Base-by-base conservation (phyloP, 2,888 invertebrate genomes). In the Lagria hirta region DNA sequence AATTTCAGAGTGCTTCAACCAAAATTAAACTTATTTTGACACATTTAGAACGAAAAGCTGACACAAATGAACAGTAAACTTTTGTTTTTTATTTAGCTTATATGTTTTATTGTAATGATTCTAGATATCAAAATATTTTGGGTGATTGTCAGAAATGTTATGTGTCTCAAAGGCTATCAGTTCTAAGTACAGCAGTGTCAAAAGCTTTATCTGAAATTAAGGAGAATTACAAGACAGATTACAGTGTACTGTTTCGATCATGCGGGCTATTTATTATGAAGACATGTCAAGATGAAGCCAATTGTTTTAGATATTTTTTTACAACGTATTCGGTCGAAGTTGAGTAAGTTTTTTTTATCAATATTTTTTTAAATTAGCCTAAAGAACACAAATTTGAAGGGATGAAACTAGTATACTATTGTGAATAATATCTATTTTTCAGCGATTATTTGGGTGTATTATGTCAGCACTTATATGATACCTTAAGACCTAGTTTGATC, bases 241-340 rank as follows among this genome's bases (percentile, higher is more conserved):
- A 88, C 58, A 94, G 94, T 72, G 81, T 89, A 13, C 73, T 92
- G 29, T 84, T 90, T 51, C 78, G 97, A 22, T 86, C 89, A 54
- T 88, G 94, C 0, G 93, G 93, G 71, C 85, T 92, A 5, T 86
- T 97, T 65, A 78, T 96, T 18, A 83, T 97, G 18, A 92, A 96
- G 68, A 86, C 97, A 0, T 95, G 94, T 54, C 85, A 94, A 57
- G 98, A 99, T 71, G 98, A 99, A 69, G 85, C 91, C 60, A 84
- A 89, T 51, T 76, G 99, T 2, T 98, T 88, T 69, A 81, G 83
- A 51, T 93, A 96, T 67, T 96, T 97, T 72, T 98, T 98, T 66
- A 76, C 80, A 1, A 76, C 80, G 22, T 72, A 79, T 0, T 84
- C 86, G 3, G 70, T 75, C 2, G 80, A 84, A 28, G 66, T 92